A percentile compares a stretch with the other conserved stretches of the same genome.
phyloP scores from a whole-genome alignment of 2,113 vertebrate species.

The Odontesthes bonariensis region DNA sequence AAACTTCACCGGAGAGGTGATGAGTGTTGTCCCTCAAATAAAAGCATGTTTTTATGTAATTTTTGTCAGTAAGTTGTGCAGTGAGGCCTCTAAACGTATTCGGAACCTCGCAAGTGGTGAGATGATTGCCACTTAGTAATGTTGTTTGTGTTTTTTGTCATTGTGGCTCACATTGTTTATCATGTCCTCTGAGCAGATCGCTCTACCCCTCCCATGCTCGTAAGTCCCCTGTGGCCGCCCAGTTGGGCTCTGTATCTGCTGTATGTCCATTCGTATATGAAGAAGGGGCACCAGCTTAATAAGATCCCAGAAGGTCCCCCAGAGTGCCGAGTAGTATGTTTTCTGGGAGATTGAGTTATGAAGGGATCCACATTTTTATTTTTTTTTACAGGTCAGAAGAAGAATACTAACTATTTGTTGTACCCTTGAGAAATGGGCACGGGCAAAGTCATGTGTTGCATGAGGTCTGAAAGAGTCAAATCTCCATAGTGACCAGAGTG shows the following conservation, averaged over 20 bases:
- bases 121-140: too few species aligned
- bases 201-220: not conserved
- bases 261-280: slow-evolving; percentile 20
- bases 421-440: too few species aligned
- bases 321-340: not conserved
- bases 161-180: slow-evolving; percentile 42
- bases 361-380: too few species aligned
- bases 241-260: slow-evolving; percentile 10
- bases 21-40: not conserved
- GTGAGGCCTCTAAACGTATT: slow-evolving; percentile 19
- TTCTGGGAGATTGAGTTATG: not conserved
- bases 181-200: slow-evolving; percentile 9
- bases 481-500: not conserved
- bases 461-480: not conserved
- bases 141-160: slow-evolving; percentile 5
- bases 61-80: not conserved
- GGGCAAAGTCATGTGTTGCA: too few species aligned
- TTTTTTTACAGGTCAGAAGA: not conserved
- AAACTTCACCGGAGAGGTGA: not conserved
- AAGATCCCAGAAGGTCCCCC: slow-evolving; percentile 24
- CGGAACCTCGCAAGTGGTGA: not conserved
- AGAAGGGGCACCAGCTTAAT: slow-evolving; percentile 39
- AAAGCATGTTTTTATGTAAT: not conserved
- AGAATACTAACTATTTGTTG: not conserved
- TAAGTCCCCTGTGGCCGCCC: not conserved